Base-by-base conservation (phyloP, 2,888 invertebrate species). In the Tachystola acroxantha region DNA sequence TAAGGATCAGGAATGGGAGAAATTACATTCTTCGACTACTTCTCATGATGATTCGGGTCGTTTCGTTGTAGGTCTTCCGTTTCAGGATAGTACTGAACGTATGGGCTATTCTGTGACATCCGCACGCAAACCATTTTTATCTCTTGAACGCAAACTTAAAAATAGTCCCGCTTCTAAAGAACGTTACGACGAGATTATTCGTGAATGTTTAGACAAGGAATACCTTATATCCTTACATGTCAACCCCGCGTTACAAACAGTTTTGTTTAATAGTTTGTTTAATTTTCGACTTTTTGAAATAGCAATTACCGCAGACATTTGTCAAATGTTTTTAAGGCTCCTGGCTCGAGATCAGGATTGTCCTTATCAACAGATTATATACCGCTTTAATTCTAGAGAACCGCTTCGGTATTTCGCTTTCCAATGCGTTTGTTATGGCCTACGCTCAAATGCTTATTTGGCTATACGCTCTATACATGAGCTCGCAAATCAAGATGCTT, bases 141-240 rank as follows among this genome's bases (percentile, higher is more conserved):
- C 3, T 10, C n/a, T 31, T 11, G 20, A 20, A 32, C 12, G 32
- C 9, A 32, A 32, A 11, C 11, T 32, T 2, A 12, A 20, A 7
- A 12, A 12, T 7, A 14, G 7, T 9, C 32, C 32, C 10, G 20
- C 10, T 7, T 32, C 20, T 11, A 12, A 14, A 6, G 7, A 7
- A 10, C 13, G 9, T 7, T 32, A 32, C 11, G 32, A 32, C n/a
- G 14, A 19, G 3, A 12, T 32, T n/a, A 30, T 39, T 10, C 22
- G 20, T 2, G 39, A 39, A 28, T 39, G 34, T 30, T 6, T 39
- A 10, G 19, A 30, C 4, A 39, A 39, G 9, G 34, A 19, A n/a
- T 39, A 39, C 34, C 19, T 38, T 11, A n/a, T 13, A 6, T 19
- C 20, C 14, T 11, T 20, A 12, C 32, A 32, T 32, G n/a, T 9